phyloP scores from a whole-genome alignment of 2,888 invertebrate species.

The Plagiodera versicolora region DNA sequence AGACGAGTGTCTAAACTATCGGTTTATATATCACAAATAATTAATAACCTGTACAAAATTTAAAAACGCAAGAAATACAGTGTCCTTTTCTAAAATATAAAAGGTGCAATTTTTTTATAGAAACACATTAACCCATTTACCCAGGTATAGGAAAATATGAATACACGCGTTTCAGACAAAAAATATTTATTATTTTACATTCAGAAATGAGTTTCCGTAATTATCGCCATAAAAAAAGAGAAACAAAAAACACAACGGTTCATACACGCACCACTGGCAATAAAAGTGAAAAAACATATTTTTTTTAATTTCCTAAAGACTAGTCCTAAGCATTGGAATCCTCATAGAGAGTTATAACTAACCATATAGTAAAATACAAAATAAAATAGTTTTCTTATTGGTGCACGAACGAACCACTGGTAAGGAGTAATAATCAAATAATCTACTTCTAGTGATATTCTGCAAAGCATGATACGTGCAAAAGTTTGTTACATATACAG shows the following conservation, averaged over 20 bases:
- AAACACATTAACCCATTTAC: too few species aligned
- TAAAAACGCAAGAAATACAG: too few species aligned
- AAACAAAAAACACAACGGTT: constrained; percentile 2
- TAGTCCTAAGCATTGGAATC: constrained; percentile 3
- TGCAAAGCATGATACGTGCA: constrained; percentile 17
- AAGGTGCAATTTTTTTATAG: too few species aligned
- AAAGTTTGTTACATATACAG: constrained; percentile 16
- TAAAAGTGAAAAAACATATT: background rate
- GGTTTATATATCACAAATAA: too few species aligned
- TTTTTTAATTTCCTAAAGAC: background rate
- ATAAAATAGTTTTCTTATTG: constrained; percentile 12
- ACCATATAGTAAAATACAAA: constrained; percentile 1
- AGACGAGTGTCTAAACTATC: too few species aligned
- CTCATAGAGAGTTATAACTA: background rate
- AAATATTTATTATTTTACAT: constrained; percentile 11
- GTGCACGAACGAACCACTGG: constrained; percentile 17
- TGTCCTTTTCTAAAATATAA: too few species aligned
- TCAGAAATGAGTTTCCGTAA: constrained; percentile 9
- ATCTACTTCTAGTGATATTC: constrained; percentile 14
- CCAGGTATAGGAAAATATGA: constrained; percentile 10
- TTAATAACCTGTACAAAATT: too few species aligned
- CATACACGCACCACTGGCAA: constrained; percentile 12
- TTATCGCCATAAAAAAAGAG: background rate
- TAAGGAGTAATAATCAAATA: constrained; percentile 6
- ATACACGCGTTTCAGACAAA: constrained; percentile 6